phyloP scores from a whole-genome alignment of 2,113 vertebrate species.

The Dendropsophus ebraccatus region DNA sequence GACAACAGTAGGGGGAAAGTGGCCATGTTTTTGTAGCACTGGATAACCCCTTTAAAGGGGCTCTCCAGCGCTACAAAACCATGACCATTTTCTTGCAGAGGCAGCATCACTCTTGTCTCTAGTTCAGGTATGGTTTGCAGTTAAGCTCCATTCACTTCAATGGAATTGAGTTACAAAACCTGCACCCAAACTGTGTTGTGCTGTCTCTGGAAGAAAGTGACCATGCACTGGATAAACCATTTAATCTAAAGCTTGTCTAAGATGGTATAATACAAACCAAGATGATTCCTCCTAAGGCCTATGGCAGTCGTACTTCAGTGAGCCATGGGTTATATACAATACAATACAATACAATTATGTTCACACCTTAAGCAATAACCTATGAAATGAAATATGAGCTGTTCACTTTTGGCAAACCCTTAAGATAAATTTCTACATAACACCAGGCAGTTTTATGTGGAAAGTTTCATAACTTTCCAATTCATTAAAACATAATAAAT shows the following conservation, averaged over 20 bases:
- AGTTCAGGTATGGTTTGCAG: too few relatives aligned
- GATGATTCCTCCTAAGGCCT: not conserved
- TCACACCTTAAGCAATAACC: not conserved
- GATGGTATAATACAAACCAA: not conserved
- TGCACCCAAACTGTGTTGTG: too few relatives aligned
- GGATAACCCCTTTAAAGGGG: too few relatives aligned
- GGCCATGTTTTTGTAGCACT: too few relatives aligned
- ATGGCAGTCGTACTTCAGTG: not conserved
- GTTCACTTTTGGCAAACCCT: not conserved
- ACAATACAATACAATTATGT: not conserved
- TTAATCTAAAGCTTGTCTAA: not conserved
- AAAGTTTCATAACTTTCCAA: constrained; percentile 12
- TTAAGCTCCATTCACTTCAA: too few relatives aligned
- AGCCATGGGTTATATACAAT: not conserved
- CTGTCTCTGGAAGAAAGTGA: too few relatives aligned
- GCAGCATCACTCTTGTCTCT: too few relatives aligned
- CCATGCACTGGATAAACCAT: too few relatives aligned
- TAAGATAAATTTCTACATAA: not conserved
- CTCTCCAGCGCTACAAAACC: too few relatives aligned
- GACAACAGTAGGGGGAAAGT: too few relatives aligned
- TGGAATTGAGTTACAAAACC: too few relatives aligned
- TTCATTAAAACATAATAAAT: constrained; percentile 26
- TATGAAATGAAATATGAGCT: not conserved
- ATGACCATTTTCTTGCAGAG: too few relatives aligned
- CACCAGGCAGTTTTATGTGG: not conserved